phyloP scores from a whole-genome alignment of 2,888 invertebrate species.

The Dysmachus trigonus region DNA sequence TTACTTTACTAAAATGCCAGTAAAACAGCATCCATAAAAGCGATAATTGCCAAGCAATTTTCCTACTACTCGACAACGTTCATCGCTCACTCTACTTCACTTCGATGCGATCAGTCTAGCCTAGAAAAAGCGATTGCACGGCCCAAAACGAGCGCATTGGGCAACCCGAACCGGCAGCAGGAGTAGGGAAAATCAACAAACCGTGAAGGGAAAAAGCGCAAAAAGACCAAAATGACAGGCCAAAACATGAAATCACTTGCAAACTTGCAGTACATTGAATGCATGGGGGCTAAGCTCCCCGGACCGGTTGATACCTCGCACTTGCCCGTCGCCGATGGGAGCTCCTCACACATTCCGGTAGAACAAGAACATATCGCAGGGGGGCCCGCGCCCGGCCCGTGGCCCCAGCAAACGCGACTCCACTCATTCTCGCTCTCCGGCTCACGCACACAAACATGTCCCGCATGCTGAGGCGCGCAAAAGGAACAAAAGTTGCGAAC shows the following conservation, averaged over 20 bases:
- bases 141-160: background rate
- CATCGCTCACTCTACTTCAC: background rate
- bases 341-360: constrained; percentile 1
- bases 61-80: background rate
- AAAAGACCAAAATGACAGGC: constrained; percentile 11
- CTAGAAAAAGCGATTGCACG: background rate
- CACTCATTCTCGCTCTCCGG: background rate
- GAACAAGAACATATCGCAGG: background rate
- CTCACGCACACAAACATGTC: background rate
- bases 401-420: background rate
- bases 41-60: background rate
- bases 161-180: constrained; percentile 18
- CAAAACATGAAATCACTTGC: constrained; percentile 40
- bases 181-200: constrained; percentile 37
- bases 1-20: background rate
- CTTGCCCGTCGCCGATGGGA: background rate
- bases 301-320: background rate
- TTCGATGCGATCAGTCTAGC: background rate
- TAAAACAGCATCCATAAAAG: background rate
- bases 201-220: constrained; percentile 18
- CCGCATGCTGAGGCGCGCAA: background rate
- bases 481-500: constrained; percentile 6
- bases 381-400: background rate
- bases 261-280: background rate
- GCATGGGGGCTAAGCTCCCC: background rate